These are phyloP conservation scores for Poeciliopsis infans DNA, from an alignment of 2,797 vertebrate species.

Conservation along the genomic window DNA sequence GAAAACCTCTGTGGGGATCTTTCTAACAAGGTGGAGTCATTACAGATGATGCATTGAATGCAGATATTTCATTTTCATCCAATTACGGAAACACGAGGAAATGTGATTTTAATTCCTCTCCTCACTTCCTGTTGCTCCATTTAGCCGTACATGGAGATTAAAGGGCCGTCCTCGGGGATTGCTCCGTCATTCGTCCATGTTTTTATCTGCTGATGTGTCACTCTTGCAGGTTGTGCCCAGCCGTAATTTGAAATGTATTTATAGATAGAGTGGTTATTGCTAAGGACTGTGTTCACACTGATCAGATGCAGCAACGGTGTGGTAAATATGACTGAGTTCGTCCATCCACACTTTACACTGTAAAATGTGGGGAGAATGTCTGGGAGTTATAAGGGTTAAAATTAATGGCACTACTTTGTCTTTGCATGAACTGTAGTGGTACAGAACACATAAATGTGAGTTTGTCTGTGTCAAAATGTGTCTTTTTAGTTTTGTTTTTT, in stretches of 20 bases:
- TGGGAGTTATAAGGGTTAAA: neutral
- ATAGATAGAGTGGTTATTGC: conserved; percentile 42
- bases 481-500: neutral
- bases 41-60: conserved; percentile 15
- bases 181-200: conserved; percentile 43
- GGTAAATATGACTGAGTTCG: conserved; percentile 32
- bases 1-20: conserved; percentile 6
- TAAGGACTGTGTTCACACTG: conserved; percentile 21
- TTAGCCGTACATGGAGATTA: conserved; percentile 22
- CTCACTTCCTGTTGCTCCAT: conserved; percentile 35
- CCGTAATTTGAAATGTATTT: conserved; percentile 63
- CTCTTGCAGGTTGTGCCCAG: conserved; percentile 17
- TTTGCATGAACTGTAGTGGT: neutral
- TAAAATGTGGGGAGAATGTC: conserved; percentile 9
- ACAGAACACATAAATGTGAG: neutral
- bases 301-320: conserved; percentile 24
- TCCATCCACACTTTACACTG: conserved; percentile 14
- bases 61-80: conserved; percentile 59
- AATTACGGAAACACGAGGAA: conserved; percentile 49
- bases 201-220: conserved; percentile 51
- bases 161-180: conserved; percentile 17
- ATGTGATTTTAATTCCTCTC: conserved; percentile 41
- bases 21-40: conserved; percentile 27
- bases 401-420: neutral
- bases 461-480: neutral